Percentiles rank a stretch among this genome's conserved stretches.
phyloP scores from a whole-genome alignment of 2,113 vertebrate species.

The Eidolon helvum region DNA sequence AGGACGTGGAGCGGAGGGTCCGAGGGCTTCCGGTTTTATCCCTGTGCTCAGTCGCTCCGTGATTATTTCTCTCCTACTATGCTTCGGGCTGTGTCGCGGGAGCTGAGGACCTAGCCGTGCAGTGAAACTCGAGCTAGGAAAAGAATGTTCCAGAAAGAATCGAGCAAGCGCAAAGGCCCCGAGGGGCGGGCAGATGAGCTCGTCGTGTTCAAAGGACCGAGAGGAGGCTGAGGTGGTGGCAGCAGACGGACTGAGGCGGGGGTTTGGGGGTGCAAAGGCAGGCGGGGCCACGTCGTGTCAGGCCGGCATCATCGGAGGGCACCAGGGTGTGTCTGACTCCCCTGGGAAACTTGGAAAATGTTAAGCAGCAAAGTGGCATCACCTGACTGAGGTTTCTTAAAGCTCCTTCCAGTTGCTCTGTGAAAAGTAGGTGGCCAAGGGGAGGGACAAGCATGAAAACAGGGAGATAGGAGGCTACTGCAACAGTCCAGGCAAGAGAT shows the following conservation, averaged over 20 bases:
- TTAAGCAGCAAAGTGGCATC: neutral
- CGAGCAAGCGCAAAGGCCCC: neutral
- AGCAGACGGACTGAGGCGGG: rapidly evolving
- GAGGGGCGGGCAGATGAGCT: neutral
- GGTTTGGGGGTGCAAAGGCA: rapidly evolving
- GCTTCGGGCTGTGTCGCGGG: rapidly evolving
- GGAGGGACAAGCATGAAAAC: neutral
- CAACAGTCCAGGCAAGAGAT: rapidly evolving
- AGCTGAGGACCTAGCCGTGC: no score
- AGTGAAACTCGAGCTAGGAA: neutral
- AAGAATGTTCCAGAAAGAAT: neutral
- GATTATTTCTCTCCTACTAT: rapidly evolving
- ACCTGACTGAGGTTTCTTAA: neutral
- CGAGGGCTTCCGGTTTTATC: rapidly evolving
- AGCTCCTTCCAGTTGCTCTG: neutral
- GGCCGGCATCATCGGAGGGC: neutral
- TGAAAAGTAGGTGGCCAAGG: rapidly evolving
- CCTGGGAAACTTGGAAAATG: neutral
- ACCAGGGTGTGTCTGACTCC: rapidly evolving
- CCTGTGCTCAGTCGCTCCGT: rapidly evolving
- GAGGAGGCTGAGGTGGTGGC: rapidly evolving
- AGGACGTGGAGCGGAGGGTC: neutral
- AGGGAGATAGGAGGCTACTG: neutral
- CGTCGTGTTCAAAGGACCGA: rapidly evolving
- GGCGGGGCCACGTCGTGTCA: rapidly evolving